Conservation (phyloP, 2,888 invertebrate species). For the Oligia latruncula region DNA sequence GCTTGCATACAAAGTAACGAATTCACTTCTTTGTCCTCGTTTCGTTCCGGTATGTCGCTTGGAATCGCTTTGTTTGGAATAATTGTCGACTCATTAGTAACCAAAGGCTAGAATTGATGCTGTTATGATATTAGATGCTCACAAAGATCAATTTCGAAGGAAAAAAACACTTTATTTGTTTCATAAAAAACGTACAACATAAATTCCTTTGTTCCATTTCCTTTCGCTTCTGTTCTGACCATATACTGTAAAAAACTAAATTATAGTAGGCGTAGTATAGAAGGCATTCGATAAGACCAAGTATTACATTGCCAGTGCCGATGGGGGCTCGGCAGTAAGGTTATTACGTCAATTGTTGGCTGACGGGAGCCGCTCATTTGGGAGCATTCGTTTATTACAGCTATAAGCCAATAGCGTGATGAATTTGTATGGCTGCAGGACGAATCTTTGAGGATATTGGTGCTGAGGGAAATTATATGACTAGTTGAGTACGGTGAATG, state of each 20-base stretch:
- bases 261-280: slow-evolving; percentile 62
- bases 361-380: slow-evolving; percentile 60
- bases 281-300: slow-evolving; percentile 66
- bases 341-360: slow-evolving; percentile 61
- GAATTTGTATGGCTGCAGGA: slow-evolving; percentile 51
- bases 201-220: neutral
- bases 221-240: slow-evolving; percentile 32
- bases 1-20: slow-evolving; percentile 34
- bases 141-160: neutral
- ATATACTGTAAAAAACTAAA: slow-evolving; percentile 67
- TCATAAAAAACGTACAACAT: neutral
- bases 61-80: slow-evolving; percentile 21
- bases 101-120: neutral
- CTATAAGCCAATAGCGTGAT: slow-evolving; percentile 53
- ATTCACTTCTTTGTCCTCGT: slow-evolving; percentile 37
- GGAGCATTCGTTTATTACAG: slow-evolving; percentile 58
- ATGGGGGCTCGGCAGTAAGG: slow-evolving; percentile 57
- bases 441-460: slow-evolving; percentile 23
- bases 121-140: neutral
- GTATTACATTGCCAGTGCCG: slow-evolving; percentile 54
- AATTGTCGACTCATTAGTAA: slow-evolving; percentile 15
- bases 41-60: slow-evolving; percentile 32
- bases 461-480: slow-evolving; percentile 21
- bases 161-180: neutral
- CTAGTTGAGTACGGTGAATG: neutral